phyloP scores from a whole-genome alignment of 2,888 invertebrate species.

The Athripsodes cinereus region DNA sequence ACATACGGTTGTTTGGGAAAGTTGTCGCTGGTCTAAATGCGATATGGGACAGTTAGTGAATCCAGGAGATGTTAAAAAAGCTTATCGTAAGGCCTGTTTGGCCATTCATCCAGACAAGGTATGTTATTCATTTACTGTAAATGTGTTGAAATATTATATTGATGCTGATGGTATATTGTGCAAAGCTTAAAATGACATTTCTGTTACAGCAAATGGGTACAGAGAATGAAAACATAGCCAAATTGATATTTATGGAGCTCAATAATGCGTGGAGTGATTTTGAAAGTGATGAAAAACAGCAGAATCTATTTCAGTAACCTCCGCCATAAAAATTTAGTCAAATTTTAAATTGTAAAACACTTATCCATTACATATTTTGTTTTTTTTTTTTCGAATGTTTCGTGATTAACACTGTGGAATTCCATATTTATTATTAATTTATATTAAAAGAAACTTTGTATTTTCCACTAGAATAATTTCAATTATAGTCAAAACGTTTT shows the following conservation, averaged over 20 bases:
- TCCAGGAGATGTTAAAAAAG: slow-evolving; percentile 90
- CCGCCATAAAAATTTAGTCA: no score
- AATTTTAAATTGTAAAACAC: no score
- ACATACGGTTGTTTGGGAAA: slow-evolving; percentile 90
- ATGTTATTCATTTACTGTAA: slow-evolving; percentile 27
- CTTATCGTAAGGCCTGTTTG: slow-evolving; percentile 91
- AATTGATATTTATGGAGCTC: slow-evolving; percentile 96
- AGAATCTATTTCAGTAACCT: slow-evolving; percentile 56
- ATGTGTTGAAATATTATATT: no score
- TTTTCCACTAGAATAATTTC: no score
- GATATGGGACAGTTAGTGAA: slow-evolving; percentile 94
- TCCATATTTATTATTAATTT: no score
- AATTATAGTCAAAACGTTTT: no score
- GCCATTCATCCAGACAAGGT: slow-evolving; percentile 99
- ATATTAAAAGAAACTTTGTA: no score
- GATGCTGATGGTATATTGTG: no score
- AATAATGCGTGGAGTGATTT: slow-evolving; percentile 99
- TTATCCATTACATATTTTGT: no score
- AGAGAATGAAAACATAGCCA: slow-evolving; percentile 87
- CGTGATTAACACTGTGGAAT: no score
- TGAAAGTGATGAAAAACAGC: slow-evolving; percentile 78
- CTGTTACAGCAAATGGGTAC: slow-evolving; percentile 82
- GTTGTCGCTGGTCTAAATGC: slow-evolving; percentile 86
- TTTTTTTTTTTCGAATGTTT: no score
- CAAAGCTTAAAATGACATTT: no score